Base-by-base conservation (phyloP, 2,113 vertebrate genomes). In the Erythrocercus mccallii region DNA sequence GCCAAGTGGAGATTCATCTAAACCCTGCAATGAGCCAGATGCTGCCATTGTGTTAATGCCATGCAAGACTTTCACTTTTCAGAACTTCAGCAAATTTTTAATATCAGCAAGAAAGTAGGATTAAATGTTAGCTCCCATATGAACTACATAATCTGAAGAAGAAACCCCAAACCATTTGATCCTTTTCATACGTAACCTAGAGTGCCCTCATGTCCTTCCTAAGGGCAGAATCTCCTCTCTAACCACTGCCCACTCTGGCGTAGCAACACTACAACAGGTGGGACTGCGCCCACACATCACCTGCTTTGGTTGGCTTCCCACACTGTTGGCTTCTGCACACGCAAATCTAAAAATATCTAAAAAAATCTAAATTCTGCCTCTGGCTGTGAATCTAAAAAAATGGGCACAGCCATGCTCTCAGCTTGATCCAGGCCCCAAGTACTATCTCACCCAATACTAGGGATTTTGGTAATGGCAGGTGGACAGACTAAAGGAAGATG, bases 401-500 rank as follows among this genome's bases (percentile, higher is more conserved):
- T 53, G 51, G 51, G 50, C 50, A 28, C 50, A 51, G 50, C 50
- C 50, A 51, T 17, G 15, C 50, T 30, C 16, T 51, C 50, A 28
- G 27, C 10, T 28, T 51, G 27, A 53, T 53, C 51, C 51, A 53
- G 51, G 28, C 28, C 28, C 30, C 62, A 45, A 56, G 33, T 56
- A 16, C 25, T 24, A 33, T 4, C 54, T 50, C 37, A 45, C 3
- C 30, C 19, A 6, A 0, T 3, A 3, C 0, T 1, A 21, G 58
- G 48, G 30, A n/a, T 30, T 69, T 27, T 12, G 23, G 47, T 3
- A 45, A 42, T 21, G 45, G 65, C 22, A 30, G 45, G 19, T 10
- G 50, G 40, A 23, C 12, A 47, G 61, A n/a, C 11, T 9, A 23
- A n/a, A 60, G 44, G 22, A 45, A 27, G 27, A 1, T 0, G 0